Base-by-base conservation (phyloP, 2,113 vertebrate species). In the Colinus virginianus region DNA sequence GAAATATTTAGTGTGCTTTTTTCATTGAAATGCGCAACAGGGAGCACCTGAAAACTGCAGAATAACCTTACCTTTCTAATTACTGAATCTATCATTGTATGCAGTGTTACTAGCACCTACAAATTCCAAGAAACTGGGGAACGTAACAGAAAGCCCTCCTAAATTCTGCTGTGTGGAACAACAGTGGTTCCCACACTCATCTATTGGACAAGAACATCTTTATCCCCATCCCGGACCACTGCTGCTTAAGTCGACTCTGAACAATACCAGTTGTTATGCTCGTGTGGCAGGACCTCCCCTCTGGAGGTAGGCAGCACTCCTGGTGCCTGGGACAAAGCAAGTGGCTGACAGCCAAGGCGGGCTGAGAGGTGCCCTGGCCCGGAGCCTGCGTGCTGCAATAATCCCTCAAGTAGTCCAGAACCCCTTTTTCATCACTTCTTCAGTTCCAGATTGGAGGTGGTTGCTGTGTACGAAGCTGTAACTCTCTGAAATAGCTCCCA, bases 201-300 rank as follows among this genome's bases (percentile, higher is more conserved):
- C 14, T 53, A 8, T 15, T n/a, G 25, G 62, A 45, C 28, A 30
- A 66, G 48, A 68, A 12, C 42, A 56, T 25, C n/a, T 78, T 46
- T 20, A 42, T 28, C 17, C 6, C 20, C 26, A 19, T 32, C 32
- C 23, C 22, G n/a, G 48, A 30, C 26, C 34, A 28, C 32, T 22
- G 36, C 61, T 51, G 30, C 72, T 34, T 40, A 11, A 49, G 49
- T 23, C 68, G 66, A 49, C 20, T 38, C 7, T 3, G 34, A 30
- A 71, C 0, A 1, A 45, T 11, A 22, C 7, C 11, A 23, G 16
- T 3, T 43, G 40, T 34, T 4, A 1, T 43, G 4, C 0, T 34
- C 11, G 5, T 0, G 4, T 5, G 11, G 30, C 48, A 30, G 28
- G 32, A 9, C 20, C 62, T 58, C 48, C 49, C 58, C 51, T 48